Base-by-base conservation (phyloP, 1,140 invertebrate genomes). In the Choristoneura fumiferana region DNA sequence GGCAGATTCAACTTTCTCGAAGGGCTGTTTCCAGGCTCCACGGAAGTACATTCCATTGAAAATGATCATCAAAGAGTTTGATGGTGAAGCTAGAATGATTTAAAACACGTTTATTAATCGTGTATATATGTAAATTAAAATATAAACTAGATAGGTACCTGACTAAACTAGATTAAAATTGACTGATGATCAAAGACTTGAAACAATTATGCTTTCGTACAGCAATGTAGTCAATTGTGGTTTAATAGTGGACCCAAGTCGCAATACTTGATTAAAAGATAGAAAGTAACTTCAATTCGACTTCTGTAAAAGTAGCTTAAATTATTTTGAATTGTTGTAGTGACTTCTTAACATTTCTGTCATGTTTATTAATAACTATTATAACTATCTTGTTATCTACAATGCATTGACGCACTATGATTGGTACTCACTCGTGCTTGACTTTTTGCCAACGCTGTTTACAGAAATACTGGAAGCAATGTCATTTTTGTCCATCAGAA, bases 21-120 rank as follows among this genome's bases (percentile, higher is more conserved):
- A 91, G 0, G 89, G 80, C 39, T 83, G 81, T 56, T 84, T 85
- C 90, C 91, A 92, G 0, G 84, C 85, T 1, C 92, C 92, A 6
- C 90, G 88, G 82, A 91, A 93, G 73, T 92, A 93, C 52, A 93
- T 89, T 0, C 91, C 92, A 64, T 93, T 93, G 84, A 93, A 93
- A 8, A 92, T 84, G 39, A 93, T 84, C 92, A 93, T 92, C 57
- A 89, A 61, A 0, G 87, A 84, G 33, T 75, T 78, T 4, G 78
- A 73, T 14, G 72, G 69, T 63, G 74, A 64, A 59, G 71, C 72
- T 74, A 56, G 4, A 73, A 71, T n/a, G n/a, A n/a, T n/a, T n/a
- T n/a, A n/a, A n/a, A n/a, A n/a, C n/a, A n/a, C n/a, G n/a, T n/a
- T n/a, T n/a, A n/a, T n/a, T n/a, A n/a, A n/a, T n/a, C n/a, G n/a